Conservation (phyloP, 2,113 vertebrate genomes). For the Cyphomyrus plagiostoma region DNA sequence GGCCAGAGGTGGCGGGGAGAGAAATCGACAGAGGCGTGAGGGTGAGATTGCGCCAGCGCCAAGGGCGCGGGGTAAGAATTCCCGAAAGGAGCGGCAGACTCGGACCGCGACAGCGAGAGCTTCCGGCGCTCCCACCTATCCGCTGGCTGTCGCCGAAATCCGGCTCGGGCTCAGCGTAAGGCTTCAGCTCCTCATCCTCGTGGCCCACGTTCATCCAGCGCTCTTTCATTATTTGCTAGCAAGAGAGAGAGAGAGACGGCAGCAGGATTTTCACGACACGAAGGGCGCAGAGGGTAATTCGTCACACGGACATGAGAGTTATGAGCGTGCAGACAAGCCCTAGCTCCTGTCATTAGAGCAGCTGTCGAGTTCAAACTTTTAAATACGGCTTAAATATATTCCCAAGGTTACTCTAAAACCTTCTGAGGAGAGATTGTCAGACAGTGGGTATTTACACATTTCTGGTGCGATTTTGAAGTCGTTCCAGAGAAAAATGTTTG, state of each 20-base stretch:
- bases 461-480: not conserved
- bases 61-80: not conserved
- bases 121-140: slow-evolving; percentile 67
- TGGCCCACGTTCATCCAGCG: slow-evolving; percentile 97
- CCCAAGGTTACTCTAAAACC: not conserved
- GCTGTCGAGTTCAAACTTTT: not conserved
- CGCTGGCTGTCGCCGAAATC: slow-evolving; percentile 83
- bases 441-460: not conserved
- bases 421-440: not conserved
- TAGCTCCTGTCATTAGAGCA: not conserved
- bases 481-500: not conserved
- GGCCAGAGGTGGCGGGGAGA: not conserved
- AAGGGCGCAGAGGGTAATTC: not conserved
- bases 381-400: not conserved
- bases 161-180: slow-evolving; percentile 81
- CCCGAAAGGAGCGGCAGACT: not conserved
- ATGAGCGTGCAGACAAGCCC: not conserved
- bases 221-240: slow-evolving; percentile 97
- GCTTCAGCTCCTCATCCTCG: slow-evolving; percentile 89
- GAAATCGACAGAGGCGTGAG: not conserved
- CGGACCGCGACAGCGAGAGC: not conserved
- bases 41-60: not conserved
- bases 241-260: slow-evolving; percentile 27
- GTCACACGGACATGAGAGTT: not conserved
- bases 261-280: not conserved